phyloP scores from a whole-genome alignment of 2,113 vertebrate genomes.

The Macrotus californicus region DNA sequence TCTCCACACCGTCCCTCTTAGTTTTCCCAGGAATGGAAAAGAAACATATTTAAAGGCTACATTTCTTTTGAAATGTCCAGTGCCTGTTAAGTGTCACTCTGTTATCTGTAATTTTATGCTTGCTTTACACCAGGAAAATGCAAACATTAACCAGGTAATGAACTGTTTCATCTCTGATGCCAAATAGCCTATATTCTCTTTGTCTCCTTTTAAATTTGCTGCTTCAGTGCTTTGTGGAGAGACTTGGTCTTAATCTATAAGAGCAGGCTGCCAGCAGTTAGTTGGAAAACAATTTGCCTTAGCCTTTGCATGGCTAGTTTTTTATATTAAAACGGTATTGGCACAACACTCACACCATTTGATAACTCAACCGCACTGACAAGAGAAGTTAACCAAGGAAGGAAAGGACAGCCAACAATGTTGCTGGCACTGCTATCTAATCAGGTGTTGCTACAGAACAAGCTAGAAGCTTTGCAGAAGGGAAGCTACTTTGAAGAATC shows the following conservation, averaged over 20 bases:
- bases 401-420: not conserved
- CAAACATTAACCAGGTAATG: conserved; percentile 70
- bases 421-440: not conserved
- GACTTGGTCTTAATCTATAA: conserved; percentile 51
- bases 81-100: conserved; percentile 52
- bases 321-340: conserved; percentile 48
- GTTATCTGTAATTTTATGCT: conserved; percentile 67
- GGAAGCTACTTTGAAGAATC: not conserved
- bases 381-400: not conserved
- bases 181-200: conserved; percentile 62
- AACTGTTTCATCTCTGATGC: conserved; percentile 68
- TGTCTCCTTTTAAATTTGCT: conserved; percentile 72
- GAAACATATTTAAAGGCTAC: conserved; percentile 25
- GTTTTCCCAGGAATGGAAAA: not conserved
- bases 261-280: conserved; percentile 49
- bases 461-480: not conserved
- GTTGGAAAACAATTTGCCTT: conserved; percentile 61
- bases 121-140: conserved; percentile 65
- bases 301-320: conserved; percentile 12
- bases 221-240: conserved; percentile 63
- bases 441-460: not conserved
- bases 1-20: not conserved
- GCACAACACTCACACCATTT: conserved; percentile 50
- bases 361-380: conserved; percentile 47
- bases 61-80: conserved; percentile 38